phyloP scores from a whole-genome alignment of 1,140 invertebrate genomes.

The Brachionus asplanchnoidis region DNA sequence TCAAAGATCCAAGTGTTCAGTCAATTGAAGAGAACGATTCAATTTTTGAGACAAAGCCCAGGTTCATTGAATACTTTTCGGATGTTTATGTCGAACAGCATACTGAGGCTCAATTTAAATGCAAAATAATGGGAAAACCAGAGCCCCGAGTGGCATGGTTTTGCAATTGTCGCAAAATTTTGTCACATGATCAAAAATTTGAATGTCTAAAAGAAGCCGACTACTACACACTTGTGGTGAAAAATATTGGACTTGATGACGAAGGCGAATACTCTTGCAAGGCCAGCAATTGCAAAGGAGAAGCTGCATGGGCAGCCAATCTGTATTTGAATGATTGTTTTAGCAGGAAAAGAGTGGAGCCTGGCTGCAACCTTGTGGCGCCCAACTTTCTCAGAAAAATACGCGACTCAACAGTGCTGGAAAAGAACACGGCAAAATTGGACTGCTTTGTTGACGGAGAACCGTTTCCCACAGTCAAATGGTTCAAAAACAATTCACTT shows the following conservation, averaged over 20 bases:
- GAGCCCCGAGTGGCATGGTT: background rate
- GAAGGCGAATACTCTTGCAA: slow-evolving; percentile 40
- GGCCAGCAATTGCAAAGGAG: slow-evolving; percentile 21
- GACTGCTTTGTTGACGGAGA: slow-evolving; percentile 28
- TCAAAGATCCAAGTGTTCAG: background rate
- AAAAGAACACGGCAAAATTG: slow-evolving; percentile 4
- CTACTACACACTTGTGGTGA: background rate
- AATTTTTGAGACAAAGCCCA: slow-evolving; percentile 25
- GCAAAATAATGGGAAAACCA: slow-evolving; percentile 31
- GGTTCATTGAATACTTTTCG: slow-evolving; percentile 34
- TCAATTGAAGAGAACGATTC: background rate
- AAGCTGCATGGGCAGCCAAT: slow-evolving; percentile 19
- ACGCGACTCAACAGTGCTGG: background rate
- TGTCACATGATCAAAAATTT: background rate
- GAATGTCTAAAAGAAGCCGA: background rate
- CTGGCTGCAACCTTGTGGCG: background rate
- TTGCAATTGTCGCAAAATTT: slow-evolving; percentile 19
- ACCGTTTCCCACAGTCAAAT: slow-evolving; percentile 21
- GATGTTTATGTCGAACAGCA: slow-evolving; percentile 27
- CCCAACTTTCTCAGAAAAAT: slow-evolving; percentile 37
- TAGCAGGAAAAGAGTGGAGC: background rate
- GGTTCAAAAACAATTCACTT: background rate
- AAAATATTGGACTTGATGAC: background rate
- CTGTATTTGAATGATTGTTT: slow-evolving; percentile 25
- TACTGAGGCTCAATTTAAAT: slow-evolving; percentile 3